Evolutionary conservation across 2,888 invertebrate genomes (phyloP), one percentile per base, ranked within the genome.

Genomic region (Callyntrura guangdongensis): DNA sequence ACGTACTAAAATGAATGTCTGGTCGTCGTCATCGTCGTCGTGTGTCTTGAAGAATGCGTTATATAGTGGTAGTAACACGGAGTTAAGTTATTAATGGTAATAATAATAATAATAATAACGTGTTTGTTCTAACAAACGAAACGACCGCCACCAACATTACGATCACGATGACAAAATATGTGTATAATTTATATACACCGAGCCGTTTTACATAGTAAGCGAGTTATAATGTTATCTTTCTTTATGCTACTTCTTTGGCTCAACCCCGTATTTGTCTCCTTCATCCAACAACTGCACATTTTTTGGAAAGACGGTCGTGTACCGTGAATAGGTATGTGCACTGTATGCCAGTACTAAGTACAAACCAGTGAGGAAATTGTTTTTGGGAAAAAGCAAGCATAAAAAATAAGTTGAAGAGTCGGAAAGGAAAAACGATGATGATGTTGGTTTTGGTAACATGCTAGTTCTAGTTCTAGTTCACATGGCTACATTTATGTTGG

Each of bases 391-490:
- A 74, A 74, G 49, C 74, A 74, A 74, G 49, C 27, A 74, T 27
- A 74, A 67, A 74, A 72, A 72, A 72, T 72, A 72, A 72, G 74
- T 74, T 74, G 12, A 74, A 74, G 74, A 74, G 74, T 74, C 49
- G 74, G 74, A 22, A 74, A 74, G 20, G 74, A 74, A 49, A 49
- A n/a, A 17, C 2, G 69, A 27, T n/a, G 56, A 12, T 67, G 20
- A 36, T 11, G 36, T 11, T 17, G 69, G 45, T 72, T 36, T 72
- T 72, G 45, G 69, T 45, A 4, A 17, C 6, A 27, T 72, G 69
- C 4, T 74, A 49, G 11, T 22, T 20, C 11, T 74, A 22, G 47
- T 20, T 9, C 14, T 47, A 74, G 74, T 74, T 74, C 74, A 74
- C 69, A 74, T 49, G 49, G 49, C 17, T 74, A 22, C 22, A 74